Evolutionary conservation across 2,113 vertebrate species (phyloP), one percentile per base, ranked within the genome.

Genomic region (Hucho hucho): DNA sequence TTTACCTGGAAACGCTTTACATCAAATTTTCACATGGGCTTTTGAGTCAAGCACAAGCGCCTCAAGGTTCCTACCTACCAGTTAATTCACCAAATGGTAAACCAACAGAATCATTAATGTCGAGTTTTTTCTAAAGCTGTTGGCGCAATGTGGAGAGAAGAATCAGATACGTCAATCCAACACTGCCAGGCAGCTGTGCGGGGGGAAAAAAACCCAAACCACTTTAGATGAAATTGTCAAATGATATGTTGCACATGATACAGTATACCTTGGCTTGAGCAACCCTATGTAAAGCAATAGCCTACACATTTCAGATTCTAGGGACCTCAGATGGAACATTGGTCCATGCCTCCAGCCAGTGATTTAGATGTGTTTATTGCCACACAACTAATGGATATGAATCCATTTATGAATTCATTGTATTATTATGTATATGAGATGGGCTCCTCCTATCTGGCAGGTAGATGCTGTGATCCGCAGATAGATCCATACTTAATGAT

Each of bases 401-500:
- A 83, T 76, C 83, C 64, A 88, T 91, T 88, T 88, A 86, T 86
- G 91, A 90, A 88, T 53, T 81, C 73, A 59, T 82, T 86, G 59
- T 73, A 68, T 77, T 68, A 86, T 88, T 87, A 77, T 87, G 87
- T 91, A 86, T 81, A 88, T 85, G 87, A 86, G 86, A 79, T 67
- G 58, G 77, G 79, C 81, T 70, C 85, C 81, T 84, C 82, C 84
- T 78, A 81, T 86, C 81, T 84, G 83, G 80, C 78, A 43, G 9
- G 37, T 43, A 79, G 78, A 79, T 86, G 89, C 88, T 90, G 74
- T 75, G 79, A 90, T 89, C 83, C 83, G 83, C 79, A 84, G 85
- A 89, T 88, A 88, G 86, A 89, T 90, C 85, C 88, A 87, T 83
- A 88, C 78, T 67, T 92, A 90, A 92, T 91, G 87, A 91, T 87